Evolutionary conservation across 2,888 invertebrate genomes (phyloP).

Genomic region (Dynastes hyllus): DNA sequence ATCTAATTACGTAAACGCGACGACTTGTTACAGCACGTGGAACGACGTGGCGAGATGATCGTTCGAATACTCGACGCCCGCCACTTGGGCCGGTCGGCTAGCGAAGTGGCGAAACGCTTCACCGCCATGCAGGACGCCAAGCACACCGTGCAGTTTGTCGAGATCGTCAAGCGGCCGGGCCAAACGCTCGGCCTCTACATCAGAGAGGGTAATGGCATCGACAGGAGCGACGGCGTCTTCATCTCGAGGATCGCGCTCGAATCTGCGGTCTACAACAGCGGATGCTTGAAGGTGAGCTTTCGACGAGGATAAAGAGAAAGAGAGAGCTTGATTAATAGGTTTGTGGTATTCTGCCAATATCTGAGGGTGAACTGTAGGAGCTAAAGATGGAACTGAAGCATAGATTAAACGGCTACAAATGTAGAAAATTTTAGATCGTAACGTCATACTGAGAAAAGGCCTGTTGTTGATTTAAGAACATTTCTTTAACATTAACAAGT

Average conservation of each 20-base stretch:
- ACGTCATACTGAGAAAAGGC: too few relatives aligned
- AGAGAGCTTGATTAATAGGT: background rate
- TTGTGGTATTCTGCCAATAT: background rate
- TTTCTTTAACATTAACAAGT: too few relatives aligned
- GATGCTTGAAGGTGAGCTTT: constrained; percentile 85
- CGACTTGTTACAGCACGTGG: constrained; percentile 75
- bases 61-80: constrained; percentile 92
- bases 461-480: too few relatives aligned
- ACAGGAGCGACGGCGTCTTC: constrained; percentile 96
- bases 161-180: constrained; percentile 98
- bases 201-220: constrained; percentile 98
- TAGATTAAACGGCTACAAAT: too few relatives aligned
- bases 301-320: background rate
- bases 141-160: constrained; percentile 89
- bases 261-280: constrained; percentile 97
- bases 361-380: too few relatives aligned
- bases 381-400: too few relatives aligned
- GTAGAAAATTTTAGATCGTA: too few relatives aligned
- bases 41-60: constrained; percentile 95
- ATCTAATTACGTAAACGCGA: constrained; percentile 14
- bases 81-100: constrained; percentile 89
- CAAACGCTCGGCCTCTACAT: constrained; percentile 99
- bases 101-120: constrained; percentile 91
- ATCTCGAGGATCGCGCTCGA: constrained; percentile 97
- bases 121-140: constrained; percentile 82